Conservation (phyloP, 2,797 vertebrate species). For the Myotis daubentonii region DNA sequence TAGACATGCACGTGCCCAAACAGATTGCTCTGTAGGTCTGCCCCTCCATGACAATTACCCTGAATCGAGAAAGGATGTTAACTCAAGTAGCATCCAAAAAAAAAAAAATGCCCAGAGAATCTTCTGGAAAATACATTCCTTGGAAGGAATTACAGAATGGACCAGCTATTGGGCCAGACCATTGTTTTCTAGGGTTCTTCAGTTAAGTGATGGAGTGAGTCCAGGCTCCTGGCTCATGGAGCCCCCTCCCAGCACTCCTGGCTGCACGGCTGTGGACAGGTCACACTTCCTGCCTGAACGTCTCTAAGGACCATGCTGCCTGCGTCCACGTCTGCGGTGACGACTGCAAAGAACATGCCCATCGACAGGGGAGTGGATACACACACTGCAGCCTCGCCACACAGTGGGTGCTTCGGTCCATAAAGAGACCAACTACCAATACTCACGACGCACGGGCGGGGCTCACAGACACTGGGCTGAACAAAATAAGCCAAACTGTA, state of each 20-base stretch:
- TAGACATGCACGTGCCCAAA: slow-evolving; percentile 66
- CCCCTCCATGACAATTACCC: slow-evolving; percentile 12
- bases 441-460: rapidly evolving
- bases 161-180: not conserved
- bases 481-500: not conserved
- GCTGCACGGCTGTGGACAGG: rapidly evolving
- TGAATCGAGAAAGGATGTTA: slow-evolving; percentile 49
- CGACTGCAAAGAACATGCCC: not conserved
- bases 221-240: no score
- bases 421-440: not conserved
- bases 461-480: not conserved
- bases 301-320: not conserved
- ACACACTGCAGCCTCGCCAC: rapidly evolving
- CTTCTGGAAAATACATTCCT: not conserved
- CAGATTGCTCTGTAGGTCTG: not conserved
- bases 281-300: not conserved
- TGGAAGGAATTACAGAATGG: not conserved
- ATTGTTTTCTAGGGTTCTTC: not conserved
- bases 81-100: not conserved
- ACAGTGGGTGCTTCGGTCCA: not conserved
- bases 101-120: slow-evolving; percentile 26
- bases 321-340: rapidly evolving
- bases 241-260: no score
- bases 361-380: no score
- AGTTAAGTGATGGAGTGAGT: not conserved